Conservation (phyloP, 2,113 vertebrate genomes). For the Myrmecobius fasciatus region DNA sequence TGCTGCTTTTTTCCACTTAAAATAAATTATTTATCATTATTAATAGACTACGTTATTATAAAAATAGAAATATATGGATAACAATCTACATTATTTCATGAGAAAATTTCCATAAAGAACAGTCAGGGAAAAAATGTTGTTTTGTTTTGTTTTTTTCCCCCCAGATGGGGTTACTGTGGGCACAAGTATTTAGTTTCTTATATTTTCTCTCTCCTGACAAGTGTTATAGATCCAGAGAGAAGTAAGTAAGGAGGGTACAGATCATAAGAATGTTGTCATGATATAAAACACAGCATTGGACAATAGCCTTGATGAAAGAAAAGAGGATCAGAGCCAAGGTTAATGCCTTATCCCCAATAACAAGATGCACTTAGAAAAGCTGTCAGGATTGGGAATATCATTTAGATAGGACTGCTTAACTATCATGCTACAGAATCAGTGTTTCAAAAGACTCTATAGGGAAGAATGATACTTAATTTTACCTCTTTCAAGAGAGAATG, state of each 20-base stretch:
- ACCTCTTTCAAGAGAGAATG: constrained; percentile 27
- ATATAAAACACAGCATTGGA: neutral
- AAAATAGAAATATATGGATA: neutral
- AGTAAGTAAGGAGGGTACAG: neutral
- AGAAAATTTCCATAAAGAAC: neutral
- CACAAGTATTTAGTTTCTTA: neutral
- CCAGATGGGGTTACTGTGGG: neutral
- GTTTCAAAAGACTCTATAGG: neutral
- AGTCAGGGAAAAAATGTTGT: neutral
- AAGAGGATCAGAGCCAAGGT: neutral
- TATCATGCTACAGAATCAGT: neutral
- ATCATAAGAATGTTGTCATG: neutral
- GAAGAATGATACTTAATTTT: neutral
- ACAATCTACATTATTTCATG: neutral
- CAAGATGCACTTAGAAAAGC: neutral
- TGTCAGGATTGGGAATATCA: neutral
- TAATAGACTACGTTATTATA: neutral
- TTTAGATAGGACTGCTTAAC: neutral
- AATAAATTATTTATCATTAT: neutral
- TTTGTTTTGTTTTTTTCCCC: neutral
- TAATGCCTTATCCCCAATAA: neutral
- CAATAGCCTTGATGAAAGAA: neutral
- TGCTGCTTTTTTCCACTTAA: neutral
- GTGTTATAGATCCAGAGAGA: neutral
- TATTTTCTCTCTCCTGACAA: neutral